Evolutionary conservation across 92 coral and sea anemone species (phyloP).

Genomic region (Montipora capitata): DNA sequence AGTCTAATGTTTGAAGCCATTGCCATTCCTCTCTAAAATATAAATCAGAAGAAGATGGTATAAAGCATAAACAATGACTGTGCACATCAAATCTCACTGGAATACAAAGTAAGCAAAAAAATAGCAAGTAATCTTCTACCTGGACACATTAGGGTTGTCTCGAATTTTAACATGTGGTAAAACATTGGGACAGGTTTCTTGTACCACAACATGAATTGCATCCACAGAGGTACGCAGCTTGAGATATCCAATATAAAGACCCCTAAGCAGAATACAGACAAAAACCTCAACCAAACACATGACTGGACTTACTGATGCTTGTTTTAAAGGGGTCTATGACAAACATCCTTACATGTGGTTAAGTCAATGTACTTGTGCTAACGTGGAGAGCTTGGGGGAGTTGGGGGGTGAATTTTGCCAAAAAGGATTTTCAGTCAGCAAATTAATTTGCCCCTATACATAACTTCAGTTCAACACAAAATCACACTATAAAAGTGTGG

Average conservation of each 20-base stretch:
- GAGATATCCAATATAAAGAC: constrained; percentile 95
- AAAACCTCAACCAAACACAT: neutral
- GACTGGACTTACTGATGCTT: no score
- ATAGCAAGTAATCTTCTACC: constrained; percentile 62
- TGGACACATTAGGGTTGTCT: constrained; percentile 97
- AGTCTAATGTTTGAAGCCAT: constrained; percentile 91
- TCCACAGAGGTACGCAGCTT: constrained; percentile 96
- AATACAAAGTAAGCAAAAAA: neutral
- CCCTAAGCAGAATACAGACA: constrained; percentile 62
- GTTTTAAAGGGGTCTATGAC: no score
- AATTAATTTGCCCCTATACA: no score
- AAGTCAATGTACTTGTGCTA: no score
- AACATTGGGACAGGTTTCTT: constrained; percentile 92
- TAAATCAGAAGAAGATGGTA: neutral
- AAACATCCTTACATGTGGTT: no score
- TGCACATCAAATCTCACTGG: neutral
- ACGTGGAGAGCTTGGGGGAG: no score
- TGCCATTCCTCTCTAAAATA: constrained; percentile 96
- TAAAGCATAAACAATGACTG: no score
- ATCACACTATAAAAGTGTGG: no score
- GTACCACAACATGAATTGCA: constrained; percentile 98
- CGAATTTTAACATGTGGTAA: constrained; percentile 96
- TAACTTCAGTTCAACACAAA: no score
- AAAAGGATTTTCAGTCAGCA: neutral
- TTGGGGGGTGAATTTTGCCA: neutral